A percentile compares a stretch with the other conserved stretches of the same genome.
Conservation (phyloP, 1,140 invertebrate species). For the Trypoxylus dichotomus region DNA sequence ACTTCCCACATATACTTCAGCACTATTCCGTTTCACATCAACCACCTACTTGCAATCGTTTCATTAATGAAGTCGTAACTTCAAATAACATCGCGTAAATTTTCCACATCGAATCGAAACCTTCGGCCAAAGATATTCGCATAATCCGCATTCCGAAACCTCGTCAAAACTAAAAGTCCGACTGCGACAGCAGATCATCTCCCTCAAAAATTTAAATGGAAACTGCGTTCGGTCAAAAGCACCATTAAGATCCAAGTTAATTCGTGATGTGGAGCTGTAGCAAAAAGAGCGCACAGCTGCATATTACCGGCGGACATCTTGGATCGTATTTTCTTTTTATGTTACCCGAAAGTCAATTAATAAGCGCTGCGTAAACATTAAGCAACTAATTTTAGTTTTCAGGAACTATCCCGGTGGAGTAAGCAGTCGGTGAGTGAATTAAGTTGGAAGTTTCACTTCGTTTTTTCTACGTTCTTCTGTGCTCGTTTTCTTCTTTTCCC, state of each 20-base stretch:
- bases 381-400: slow-evolving; percentile 15
- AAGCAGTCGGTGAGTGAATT: not conserved
- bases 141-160: not conserved
- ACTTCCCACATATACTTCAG: too few relatives aligned
- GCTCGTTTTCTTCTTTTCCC: not conserved
- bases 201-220: not conserved
- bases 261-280: not conserved
- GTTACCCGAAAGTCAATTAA: not conserved
- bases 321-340: not conserved
- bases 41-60: too few relatives aligned
- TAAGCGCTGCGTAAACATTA: slow-evolving; percentile 19
- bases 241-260: not conserved
- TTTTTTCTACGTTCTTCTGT: not conserved
- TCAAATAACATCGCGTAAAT: too few relatives aligned
- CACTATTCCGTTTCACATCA: too few relatives aligned
- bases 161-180: not conserved
- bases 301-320: slow-evolving; percentile 12
- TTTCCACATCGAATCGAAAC: too few relatives aligned
- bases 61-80: too few relatives aligned
- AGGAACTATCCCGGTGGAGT: not conserved
- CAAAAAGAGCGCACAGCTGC: not conserved
- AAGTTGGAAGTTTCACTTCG: not conserved
- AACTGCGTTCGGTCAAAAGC: not conserved
- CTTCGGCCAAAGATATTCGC: too few relatives aligned
- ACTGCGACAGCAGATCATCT: not conserved